Conservation (phyloP, 1,140 invertebrate species). For the Drosophila arizonae region DNA sequence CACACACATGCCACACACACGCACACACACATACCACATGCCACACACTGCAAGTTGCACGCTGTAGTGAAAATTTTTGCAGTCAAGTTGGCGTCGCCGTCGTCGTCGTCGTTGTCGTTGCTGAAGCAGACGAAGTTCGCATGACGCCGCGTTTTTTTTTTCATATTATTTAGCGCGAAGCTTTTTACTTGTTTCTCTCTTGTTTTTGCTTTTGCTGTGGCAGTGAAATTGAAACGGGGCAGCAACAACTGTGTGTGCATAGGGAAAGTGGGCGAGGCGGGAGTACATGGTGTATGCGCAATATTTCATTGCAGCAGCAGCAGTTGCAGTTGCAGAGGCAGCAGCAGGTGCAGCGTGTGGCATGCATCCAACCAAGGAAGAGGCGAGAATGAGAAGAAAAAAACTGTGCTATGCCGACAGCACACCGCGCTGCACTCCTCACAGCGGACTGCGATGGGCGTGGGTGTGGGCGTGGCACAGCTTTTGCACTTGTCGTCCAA, state of each 20-base stretch:
- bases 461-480: slow-evolving; percentile 1
- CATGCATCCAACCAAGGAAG: too few species aligned
- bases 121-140: slow-evolving; percentile 73
- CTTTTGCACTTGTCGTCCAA: slow-evolving; percentile 57
- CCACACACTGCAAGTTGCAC: slow-evolving; percentile 31
- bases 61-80: slow-evolving; percentile 69
- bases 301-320: slow-evolving; percentile 49
- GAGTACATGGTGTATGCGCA: slow-evolving; percentile 63
- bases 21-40: slow-evolving; percentile 5
- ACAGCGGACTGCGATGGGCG: not conserved
- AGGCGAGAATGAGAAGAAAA: not conserved
- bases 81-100: slow-evolving; percentile 73
- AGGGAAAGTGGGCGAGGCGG: slow-evolving; percentile 61
- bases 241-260: not conserved
- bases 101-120: slow-evolving; percentile 7
- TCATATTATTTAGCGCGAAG: slow-evolving; percentile 50
- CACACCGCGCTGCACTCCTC: slow-evolving; percentile 67
- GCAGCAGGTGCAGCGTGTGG: too few species aligned
- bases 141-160: slow-evolving; percentile 69
- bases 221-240: slow-evolving; percentile 74
- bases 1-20: slow-evolving; percentile 25
- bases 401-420: slow-evolving; percentile 78
- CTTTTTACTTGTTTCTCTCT: slow-evolving; percentile 6
- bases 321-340: too few species aligned
- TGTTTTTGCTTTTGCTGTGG: slow-evolving; percentile 26